Percentiles rank a stretch among this genome's conserved stretches.
Conservation (phyloP, 1,140 invertebrate species). For the Platorchestia sp. region DNA sequence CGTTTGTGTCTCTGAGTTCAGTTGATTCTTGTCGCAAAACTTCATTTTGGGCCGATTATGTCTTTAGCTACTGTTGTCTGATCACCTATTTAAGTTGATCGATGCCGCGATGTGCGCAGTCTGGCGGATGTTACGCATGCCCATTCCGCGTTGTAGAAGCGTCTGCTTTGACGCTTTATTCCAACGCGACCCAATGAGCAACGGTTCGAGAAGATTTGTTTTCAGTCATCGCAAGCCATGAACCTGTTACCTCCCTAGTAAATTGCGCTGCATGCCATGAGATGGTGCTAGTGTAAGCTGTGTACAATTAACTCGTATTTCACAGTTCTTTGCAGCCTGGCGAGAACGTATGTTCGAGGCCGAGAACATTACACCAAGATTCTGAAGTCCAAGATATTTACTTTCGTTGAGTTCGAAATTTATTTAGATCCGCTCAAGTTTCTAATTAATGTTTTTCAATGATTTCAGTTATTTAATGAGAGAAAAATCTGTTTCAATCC, state of each 20-base stretch:
- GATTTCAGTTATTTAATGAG: neutral
- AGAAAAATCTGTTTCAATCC: neutral
- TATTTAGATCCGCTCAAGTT: neutral
- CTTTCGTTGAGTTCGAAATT: neutral
- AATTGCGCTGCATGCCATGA: neutral
- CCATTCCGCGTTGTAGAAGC: no score
- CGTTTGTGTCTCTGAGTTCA: neutral
- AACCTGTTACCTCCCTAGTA: neutral
- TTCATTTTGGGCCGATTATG: neutral
- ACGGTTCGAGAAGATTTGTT: no score
- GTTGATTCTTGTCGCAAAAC: neutral
- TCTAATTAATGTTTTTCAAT: neutral
- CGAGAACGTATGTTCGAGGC: neutral
- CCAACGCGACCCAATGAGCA: no score
- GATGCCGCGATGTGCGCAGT: neutral
- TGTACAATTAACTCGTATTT: neutral
- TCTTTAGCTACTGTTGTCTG: neutral
- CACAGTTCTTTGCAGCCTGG: neutral
- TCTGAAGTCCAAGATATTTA: neutral
- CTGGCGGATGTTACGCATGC: no score
- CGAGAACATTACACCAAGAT: neutral
- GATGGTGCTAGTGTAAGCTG: neutral
- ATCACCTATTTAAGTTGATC: no score
- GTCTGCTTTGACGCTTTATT: no score
- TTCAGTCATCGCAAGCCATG: no score